A percentile compares a stretch with the other conserved stretches of the same genome.
Conservation (phyloP, 1,140 invertebrate genomes). For the Drosophila pseudoobscura region DNA sequence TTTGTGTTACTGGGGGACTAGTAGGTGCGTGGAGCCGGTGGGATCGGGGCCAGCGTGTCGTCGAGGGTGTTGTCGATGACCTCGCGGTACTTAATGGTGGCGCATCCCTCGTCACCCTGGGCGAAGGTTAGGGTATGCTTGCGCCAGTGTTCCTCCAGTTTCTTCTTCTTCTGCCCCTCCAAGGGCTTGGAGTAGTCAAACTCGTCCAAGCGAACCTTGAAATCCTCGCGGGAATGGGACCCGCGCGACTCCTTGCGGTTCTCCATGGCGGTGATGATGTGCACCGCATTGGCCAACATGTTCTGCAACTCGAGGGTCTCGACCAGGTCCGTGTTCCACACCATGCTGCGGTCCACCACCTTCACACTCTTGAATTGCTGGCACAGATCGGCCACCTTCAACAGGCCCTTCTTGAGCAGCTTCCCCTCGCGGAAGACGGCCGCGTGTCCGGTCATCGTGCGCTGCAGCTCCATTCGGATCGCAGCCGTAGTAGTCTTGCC, state of each 20-base stretch:
- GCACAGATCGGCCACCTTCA: conserved; percentile 86
- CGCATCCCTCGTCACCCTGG: conserved; percentile 89
- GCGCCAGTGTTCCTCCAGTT: conserved; percentile 95
- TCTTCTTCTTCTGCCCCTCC: conserved; percentile 88
- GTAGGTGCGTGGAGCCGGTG: conserved; percentile 95
- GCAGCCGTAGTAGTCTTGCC: conserved; percentile 92
- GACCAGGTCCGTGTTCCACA: conserved; percentile 98
- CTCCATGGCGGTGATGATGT: conserved; percentile 95
- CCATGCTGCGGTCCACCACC: conserved; percentile 86
- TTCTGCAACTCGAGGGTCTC: conserved; percentile 99
- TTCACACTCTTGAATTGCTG: conserved; percentile 87
- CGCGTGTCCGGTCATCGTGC: conserved; percentile 98
- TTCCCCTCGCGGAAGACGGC: conserved; percentile 97
- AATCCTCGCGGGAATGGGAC: conserved; percentile 98
- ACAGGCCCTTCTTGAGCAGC: conserved; percentile 91
- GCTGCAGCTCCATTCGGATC: conserved; percentile 95
- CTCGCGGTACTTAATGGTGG: conserved; percentile 92
- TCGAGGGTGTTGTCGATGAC: conserved; percentile 96
- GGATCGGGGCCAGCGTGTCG: conserved; percentile 90
- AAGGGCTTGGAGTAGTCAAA: conserved; percentile 81
- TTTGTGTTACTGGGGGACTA: conserved; percentile 82
- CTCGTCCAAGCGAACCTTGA: conserved; percentile 95
- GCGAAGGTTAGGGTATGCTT: conserved; percentile 95
- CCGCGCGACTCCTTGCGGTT: conserved; percentile 98
- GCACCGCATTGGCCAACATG: conserved; percentile 95